These are phyloP conservation scores for Brachyalestes nurse DNA, from an alignment of 2,797 vertebrate genomes.

Conservation along the genomic window DNA sequence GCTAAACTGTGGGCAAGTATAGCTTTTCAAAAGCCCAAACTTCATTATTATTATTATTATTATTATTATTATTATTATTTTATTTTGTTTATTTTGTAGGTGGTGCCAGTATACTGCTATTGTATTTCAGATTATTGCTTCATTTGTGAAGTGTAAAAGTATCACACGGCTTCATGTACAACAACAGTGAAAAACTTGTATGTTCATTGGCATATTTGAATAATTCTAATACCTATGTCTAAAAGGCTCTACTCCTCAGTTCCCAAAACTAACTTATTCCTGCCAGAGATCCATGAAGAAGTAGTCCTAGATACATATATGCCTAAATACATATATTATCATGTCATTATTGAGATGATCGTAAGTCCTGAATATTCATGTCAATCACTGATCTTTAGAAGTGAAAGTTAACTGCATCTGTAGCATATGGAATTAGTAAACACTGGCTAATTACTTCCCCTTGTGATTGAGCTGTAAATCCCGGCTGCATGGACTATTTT, in stretches of 20 bases:
- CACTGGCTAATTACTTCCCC: slow-evolving; percentile 1
- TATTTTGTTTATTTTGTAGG: background rate
- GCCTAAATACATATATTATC: background rate
- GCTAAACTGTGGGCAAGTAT: background rate
- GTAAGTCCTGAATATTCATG: background rate
- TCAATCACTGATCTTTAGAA: background rate
- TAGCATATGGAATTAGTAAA: slow-evolving; percentile 14
- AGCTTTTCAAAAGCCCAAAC: background rate
- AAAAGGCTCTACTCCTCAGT: background rate
- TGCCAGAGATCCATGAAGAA: background rate
- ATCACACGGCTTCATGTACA: background rate
- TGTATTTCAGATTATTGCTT: too few species aligned
- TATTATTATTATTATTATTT: background rate
- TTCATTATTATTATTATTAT: too few species aligned
- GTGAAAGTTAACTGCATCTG: background rate
- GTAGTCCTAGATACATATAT: background rate
- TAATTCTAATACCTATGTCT: background rate
- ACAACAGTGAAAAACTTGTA: background rate
- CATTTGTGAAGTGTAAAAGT: background rate
- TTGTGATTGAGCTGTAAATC: slow-evolving; percentile 21
- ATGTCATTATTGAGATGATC: background rate
- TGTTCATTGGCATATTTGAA: background rate
- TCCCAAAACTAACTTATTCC: background rate
- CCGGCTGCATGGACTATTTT: background rate
- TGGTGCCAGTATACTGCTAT: background rate